These are phyloP conservation scores for Cololabis saira DNA, from an alignment of 2,113 vertebrate genomes.

Conservation along the genomic window DNA sequence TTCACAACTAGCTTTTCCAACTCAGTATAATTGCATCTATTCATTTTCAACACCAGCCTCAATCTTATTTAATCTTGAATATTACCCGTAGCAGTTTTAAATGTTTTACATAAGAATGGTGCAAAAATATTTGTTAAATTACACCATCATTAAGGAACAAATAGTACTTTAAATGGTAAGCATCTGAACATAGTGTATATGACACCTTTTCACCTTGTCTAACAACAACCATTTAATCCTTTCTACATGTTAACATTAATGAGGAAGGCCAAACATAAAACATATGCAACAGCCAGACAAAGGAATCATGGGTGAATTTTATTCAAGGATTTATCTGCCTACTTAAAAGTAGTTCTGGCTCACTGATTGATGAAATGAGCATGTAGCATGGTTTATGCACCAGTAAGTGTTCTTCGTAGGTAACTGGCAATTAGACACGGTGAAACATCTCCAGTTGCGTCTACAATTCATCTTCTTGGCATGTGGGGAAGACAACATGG, in stretches of 20 bases:
- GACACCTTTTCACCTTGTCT: too few species aligned
- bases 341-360: slow-evolving; percentile 61
- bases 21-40: too few species aligned
- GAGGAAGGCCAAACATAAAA: slow-evolving; percentile 24
- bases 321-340: slow-evolving; percentile 62
- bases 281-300: slow-evolving; percentile 31
- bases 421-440: slow-evolving; percentile 58
- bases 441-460: slow-evolving; percentile 44
- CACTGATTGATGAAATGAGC: slow-evolving; percentile 70
- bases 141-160: too few species aligned
- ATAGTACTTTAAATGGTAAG: too few species aligned
- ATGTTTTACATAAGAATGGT: too few species aligned
- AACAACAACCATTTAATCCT: not conserved
- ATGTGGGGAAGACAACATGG: slow-evolving; percentile 25
- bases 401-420: slow-evolving; percentile 52
- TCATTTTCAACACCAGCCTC: too few species aligned
- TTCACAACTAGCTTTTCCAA: too few species aligned
- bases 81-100: too few species aligned
- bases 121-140: too few species aligned
- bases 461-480: slow-evolving; percentile 65
- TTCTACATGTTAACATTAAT: slow-evolving; percentile 14
- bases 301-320: slow-evolving; percentile 41
- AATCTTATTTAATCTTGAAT: too few species aligned
- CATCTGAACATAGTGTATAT: too few species aligned
- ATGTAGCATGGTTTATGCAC: slow-evolving; percentile 47